Evolutionary conservation across 2,888 invertebrate species (phyloP).

Genomic region (Zele albiditarsus): DNA sequence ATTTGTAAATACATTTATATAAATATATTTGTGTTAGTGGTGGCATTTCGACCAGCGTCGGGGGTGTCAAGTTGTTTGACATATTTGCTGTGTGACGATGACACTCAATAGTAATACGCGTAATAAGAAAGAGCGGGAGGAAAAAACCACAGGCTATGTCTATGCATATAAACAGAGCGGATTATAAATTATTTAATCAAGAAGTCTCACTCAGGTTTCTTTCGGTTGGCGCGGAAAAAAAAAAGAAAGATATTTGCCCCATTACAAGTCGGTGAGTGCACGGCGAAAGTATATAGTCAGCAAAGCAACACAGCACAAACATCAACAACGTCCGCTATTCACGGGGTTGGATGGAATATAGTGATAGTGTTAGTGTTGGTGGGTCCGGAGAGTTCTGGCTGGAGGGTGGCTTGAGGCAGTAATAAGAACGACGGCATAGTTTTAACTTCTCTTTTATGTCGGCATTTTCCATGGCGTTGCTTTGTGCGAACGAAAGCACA

Average conservation of each 20-base stretch:
- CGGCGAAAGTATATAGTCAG: slow-evolving; percentile 40
- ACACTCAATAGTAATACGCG: not conserved
- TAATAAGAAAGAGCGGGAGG: not conserved
- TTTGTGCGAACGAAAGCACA: slow-evolving; percentile 73
- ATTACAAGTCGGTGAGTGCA: slow-evolving; percentile 59
- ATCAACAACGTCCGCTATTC: slow-evolving; percentile 25
- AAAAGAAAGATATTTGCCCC: slow-evolving; percentile 69
- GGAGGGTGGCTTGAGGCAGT: slow-evolving; percentile 69
- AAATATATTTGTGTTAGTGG: not conserved
- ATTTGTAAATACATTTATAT: not conserved
- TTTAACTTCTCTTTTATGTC: slow-evolving; percentile 72
- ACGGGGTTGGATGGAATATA: slow-evolving; percentile 37
- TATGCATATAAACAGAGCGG: slow-evolving; percentile 41
- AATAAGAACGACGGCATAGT: slow-evolving; percentile 73
- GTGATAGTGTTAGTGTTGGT: slow-evolving; percentile 19
- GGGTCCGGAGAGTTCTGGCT: slow-evolving; percentile 44
- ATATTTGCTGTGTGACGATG: slow-evolving; percentile 49
- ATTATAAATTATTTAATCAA: slow-evolving; percentile 73
- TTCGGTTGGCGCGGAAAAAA: slow-evolving; percentile 53
- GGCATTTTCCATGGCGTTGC: slow-evolving; percentile 68
- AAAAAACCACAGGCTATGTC: slow-evolving; percentile 12
- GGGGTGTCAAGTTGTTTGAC: slow-evolving; percentile 58
- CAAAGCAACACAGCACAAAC: slow-evolving; percentile 29
- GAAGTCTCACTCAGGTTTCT: slow-evolving; percentile 46
- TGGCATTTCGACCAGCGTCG: slow-evolving; percentile 25